A percentile compares a stretch with the other conserved stretches of the same genome.
phyloP scores from a whole-genome alignment of 1,140 invertebrate genomes.

The Akabosia matsudoensis region DNA sequence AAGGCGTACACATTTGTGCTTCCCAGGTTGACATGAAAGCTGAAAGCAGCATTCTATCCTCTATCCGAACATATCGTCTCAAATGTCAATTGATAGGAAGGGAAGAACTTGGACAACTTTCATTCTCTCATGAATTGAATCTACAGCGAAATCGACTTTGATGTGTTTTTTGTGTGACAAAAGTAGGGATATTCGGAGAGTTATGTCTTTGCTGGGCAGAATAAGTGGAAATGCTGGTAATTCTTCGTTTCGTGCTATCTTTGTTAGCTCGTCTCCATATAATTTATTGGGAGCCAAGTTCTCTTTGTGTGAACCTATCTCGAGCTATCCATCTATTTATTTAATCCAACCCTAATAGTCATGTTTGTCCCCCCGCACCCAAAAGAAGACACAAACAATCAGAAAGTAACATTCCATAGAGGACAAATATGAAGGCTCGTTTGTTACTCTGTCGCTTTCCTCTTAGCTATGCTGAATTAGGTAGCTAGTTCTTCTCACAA shows the following conservation, averaged over 20 bases:
- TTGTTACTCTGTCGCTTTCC: too few relatives aligned
- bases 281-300: neutral
- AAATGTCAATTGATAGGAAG: neutral
- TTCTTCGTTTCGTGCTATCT: neutral
- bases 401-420: neutral
- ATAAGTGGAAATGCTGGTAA: too few relatives aligned
- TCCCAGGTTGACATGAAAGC: neutral
- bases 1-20: neutral
- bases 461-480: neutral
- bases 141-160: neutral
- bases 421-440: too few relatives aligned
- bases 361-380: neutral
- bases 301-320: neutral
- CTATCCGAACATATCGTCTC: neutral
- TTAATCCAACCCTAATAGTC: constrained; percentile 2
- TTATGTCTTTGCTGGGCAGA: neutral
- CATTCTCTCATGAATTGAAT: constrained; percentile 2
- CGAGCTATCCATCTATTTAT: neutral
- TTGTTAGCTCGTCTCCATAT: neutral
- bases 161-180: neutral
- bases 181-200: neutral
- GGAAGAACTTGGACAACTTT: neutral
- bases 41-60: neutral
- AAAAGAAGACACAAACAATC: neutral
- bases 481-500: neutral